phyloP scores from a whole-genome alignment of 2,797 vertebrate genomes.

The Triplophysa bombifrons region DNA sequence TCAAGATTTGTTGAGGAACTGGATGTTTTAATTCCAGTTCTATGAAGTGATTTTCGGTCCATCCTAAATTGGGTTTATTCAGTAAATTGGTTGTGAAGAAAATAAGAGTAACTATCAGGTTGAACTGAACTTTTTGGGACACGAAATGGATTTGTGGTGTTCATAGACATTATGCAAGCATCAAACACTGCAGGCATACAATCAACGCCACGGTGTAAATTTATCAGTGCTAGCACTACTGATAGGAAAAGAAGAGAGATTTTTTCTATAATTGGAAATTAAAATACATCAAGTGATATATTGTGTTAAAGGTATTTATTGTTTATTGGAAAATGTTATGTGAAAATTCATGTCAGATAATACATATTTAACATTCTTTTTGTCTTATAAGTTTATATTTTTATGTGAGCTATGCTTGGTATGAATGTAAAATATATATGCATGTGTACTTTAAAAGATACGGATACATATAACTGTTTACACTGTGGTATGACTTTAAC shows the following conservation, averaged over 20 bases:
- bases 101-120: neutral
- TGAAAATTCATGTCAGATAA: conserved; percentile 44
- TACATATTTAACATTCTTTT: conserved; percentile 47
- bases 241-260: conserved; percentile 33
- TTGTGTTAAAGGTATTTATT: conserved; percentile 58
- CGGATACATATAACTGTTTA: conserved; percentile 55
- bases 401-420: conserved; percentile 48
- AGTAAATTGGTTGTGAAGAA: neutral
- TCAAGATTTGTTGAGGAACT: conserved; percentile 28
- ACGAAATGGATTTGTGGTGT: neutral
- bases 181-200: conserved; percentile 31
- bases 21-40: neutral
- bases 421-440: conserved; percentile 57
- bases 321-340: conserved; percentile 55
- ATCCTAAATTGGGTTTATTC: conserved; percentile 20
- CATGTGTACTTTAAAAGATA: conserved; percentile 56
- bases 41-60: neutral
- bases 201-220: conserved; percentile 19
- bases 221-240: conserved; percentile 52
- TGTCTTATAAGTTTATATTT: conserved; percentile 39
- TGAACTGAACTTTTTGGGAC: conserved; percentile 4
- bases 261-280: conserved; percentile 29
- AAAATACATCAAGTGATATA: conserved; percentile 38
- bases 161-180: conserved; percentile 25
- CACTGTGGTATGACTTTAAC: conserved; percentile 47